These are phyloP conservation scores for Chelon auratus DNA, from an alignment of 2,797 vertebrate species.

Conservation along the genomic window DNA sequence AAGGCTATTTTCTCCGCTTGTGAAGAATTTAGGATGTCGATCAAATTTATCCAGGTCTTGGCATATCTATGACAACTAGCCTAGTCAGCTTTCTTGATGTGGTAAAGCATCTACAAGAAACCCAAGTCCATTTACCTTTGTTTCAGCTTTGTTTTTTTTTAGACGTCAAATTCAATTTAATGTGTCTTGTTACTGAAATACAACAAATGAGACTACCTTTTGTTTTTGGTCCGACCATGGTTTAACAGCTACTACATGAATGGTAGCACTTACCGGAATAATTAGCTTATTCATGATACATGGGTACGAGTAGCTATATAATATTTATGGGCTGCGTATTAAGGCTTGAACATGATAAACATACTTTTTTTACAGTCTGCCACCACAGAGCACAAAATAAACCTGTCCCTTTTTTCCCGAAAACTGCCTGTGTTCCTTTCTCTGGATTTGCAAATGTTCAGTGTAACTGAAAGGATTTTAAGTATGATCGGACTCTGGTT, in stretches of 20 bases:
- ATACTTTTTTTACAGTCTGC: background rate
- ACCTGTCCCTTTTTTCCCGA: background rate
- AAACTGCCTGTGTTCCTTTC: slow-evolving; percentile 20
- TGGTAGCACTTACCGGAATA: background rate
- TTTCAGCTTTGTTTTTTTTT: background rate
- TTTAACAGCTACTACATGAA: background rate
- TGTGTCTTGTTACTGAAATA: no score
- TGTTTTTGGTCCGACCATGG: background rate
- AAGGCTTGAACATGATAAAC: background rate
- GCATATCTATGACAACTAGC: no score
- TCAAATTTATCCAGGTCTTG: no score
- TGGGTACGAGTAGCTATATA: background rate
- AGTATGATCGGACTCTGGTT: slow-evolving; percentile 27
- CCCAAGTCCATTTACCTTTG: no score
- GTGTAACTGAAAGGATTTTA: slow-evolving; percentile 2
- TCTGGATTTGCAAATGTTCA: slow-evolving; percentile 7
- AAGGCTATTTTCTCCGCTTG: background rate
- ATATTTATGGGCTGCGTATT: background rate
- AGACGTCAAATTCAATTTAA: background rate
- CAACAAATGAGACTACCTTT: background rate
- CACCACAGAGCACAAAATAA: background rate
- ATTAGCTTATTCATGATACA: background rate
- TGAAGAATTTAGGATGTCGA: background rate
- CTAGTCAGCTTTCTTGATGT: no score
- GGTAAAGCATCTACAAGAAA: no score